These are phyloP conservation scores for Piaya cayana DNA, from an alignment of 2,113 vertebrate genomes.

Conservation along the genomic window DNA sequence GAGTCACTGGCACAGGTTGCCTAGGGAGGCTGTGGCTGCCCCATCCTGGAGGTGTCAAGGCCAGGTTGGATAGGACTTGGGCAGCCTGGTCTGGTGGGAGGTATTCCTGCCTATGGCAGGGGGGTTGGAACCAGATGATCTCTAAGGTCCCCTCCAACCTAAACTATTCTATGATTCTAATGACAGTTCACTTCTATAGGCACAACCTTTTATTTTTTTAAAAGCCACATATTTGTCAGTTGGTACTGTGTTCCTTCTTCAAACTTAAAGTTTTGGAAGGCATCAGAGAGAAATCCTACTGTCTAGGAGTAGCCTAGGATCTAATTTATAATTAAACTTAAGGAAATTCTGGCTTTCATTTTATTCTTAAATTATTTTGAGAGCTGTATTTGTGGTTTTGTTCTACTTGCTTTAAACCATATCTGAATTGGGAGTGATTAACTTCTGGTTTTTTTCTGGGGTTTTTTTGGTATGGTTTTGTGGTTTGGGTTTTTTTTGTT, in stretches of 20 bases:
- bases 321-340: background rate
- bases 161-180: no score
- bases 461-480: background rate
- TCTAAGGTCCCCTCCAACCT: no score
- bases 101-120: no score
- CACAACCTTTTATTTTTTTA: background rate
- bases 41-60: no score
- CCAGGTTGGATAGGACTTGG: no score
- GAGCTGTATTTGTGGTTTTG: background rate
- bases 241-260: background rate
- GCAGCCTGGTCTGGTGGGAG: no score
- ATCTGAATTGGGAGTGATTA: background rate
- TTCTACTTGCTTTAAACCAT: background rate
- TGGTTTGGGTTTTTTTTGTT: no score
- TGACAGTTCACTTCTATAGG: background rate
- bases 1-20: no score
- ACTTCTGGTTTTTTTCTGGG: background rate
- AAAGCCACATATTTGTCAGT: background rate
- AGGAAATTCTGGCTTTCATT: background rate
- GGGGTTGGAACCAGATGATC: no score
- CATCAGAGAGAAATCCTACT: background rate
- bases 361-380: background rate
- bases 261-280: background rate
- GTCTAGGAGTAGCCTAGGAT: background rate
- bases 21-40: no score